Evolutionary conservation across 2,113 vertebrate genomes (phyloP).

Genomic region (Corythoichthys intestinalis): DNA sequence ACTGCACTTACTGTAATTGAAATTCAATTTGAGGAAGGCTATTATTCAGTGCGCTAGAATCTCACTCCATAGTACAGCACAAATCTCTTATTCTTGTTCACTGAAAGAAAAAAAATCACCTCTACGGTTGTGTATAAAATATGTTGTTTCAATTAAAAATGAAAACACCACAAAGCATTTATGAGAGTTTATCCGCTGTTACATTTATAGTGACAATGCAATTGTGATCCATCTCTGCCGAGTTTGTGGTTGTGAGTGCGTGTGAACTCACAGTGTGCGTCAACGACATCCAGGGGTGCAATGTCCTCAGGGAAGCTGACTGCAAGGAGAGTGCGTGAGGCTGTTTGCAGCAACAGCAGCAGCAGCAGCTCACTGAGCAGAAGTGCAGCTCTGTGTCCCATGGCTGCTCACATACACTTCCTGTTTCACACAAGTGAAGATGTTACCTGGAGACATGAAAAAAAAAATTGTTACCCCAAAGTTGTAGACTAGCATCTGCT

Average conservation of each 20-base stretch:
- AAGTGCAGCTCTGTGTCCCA: constrained; percentile 78
- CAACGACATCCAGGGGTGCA: constrained; percentile 82
- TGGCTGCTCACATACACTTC: constrained; percentile 75
- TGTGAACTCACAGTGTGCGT: constrained; percentile 88
- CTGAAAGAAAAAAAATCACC: constrained; percentile 44
- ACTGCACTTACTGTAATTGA: neutral
- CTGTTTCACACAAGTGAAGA: constrained; percentile 62
- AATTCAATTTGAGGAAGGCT: constrained; percentile 4
- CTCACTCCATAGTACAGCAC: constrained; percentile 39
- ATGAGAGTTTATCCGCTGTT: neutral
- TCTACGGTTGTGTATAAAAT: constrained; percentile 26
- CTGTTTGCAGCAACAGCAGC: constrained; percentile 63
- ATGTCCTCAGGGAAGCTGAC: constrained; percentile 94
- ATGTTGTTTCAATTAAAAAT: constrained; percentile 38
- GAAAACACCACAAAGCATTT: neutral
- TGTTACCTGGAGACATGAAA: constrained; percentile 78
- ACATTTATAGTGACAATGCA: constrained; percentile 7
- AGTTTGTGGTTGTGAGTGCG: constrained; percentile 2
- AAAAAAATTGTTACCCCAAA: neutral
- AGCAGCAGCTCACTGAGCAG: constrained; percentile 77
- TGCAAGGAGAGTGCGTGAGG: constrained; percentile 69
- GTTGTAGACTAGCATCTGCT: neutral
- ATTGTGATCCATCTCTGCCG: neutral
- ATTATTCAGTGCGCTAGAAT: neutral
- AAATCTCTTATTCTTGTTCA: constrained; percentile 37